Base-by-base conservation (phyloP, 2,888 invertebrate genomes). In the Cyclophora albipunctata region DNA sequence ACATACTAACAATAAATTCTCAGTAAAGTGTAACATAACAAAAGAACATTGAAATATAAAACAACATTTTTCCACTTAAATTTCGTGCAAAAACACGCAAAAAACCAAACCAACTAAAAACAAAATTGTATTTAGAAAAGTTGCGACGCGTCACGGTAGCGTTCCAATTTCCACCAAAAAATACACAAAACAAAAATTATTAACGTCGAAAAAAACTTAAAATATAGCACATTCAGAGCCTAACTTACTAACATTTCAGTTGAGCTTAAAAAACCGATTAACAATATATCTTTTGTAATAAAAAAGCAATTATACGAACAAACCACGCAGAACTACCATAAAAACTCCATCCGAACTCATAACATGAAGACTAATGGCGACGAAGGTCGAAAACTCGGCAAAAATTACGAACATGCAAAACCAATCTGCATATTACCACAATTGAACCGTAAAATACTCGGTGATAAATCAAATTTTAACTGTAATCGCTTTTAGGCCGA, bases 241-340 rank as follows among this genome's bases (percentile, higher is more conserved):
- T 43, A 2, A 43, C 37, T 34, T 43, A 4, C 5, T 33, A 20
- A 20, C 20, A 20, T 20, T 20, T 20, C 43, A 43, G 5, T 7
- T 33, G 20, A 7, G 5, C 43, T 20, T 4, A 59, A 61, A 59
- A 57, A 57, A 52, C 48, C 52, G 49, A 57, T 57, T 53, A 59
- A 57, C 56, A 56, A 57, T 55, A 58, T 61, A 56, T 58, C 50
- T 33, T 7, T 4, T 43, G 46, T 52, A 50, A 50, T 61, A 61
- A 61, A 59, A 46, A 50, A 52, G 49, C 55, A 56, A 59, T 61
- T 57, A 61, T 58, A 57, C 56, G 54, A 51, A 42, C 43, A 43
- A 56, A 56, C 57, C 59, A 61, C 61, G 61, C 61, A 59, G 59
- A 61, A 59, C 56, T 55, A 59, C 57, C 59, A 59, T 61, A 59